These are phyloP conservation scores for Amblyteles armatorius DNA, from an alignment of 2,888 invertebrate genomes.

Conservation along the genomic window DNA sequence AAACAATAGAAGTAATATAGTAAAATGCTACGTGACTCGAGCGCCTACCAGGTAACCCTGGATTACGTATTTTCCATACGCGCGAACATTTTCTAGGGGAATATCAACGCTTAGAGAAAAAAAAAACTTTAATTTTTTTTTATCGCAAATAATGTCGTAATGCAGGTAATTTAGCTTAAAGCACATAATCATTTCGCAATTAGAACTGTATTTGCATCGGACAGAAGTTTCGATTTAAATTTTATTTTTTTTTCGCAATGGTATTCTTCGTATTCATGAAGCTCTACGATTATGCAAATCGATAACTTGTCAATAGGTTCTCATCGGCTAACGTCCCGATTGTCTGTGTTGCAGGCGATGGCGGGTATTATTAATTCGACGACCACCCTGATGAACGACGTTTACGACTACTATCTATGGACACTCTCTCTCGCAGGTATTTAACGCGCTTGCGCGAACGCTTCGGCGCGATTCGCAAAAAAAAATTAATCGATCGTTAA, in stretches of 20 bases:
- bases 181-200: not conserved
- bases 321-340: not conserved
- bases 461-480: not conserved
- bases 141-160: too few relatives aligned
- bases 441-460: not conserved
- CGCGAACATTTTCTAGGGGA: too few relatives aligned
- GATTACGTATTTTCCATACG: not conserved
- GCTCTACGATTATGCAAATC: not conserved
- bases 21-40: not conserved
- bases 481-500: too few relatives aligned
- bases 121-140: too few relatives aligned
- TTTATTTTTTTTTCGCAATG: not conserved
- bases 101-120: too few relatives aligned
- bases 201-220: not conserved
- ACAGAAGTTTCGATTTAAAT: not conserved
- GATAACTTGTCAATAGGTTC: conserved; percentile 23
- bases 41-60: conserved; percentile 1
- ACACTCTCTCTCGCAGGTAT: conserved; percentile 91
- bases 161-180: not conserved
- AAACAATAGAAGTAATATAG: conserved; percentile 21
- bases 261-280: not conserved
- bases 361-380: conserved; percentile 83
- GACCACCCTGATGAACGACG: conserved; percentile 80
- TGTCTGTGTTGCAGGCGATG: conserved; percentile 79
- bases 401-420: conserved; percentile 91